Percentiles rank a stretch among this genome's conserved stretches.
Evolutionary conservation across 2,113 vertebrate genomes (phyloP).

Genomic region (Podiceps cristatus): DNA sequence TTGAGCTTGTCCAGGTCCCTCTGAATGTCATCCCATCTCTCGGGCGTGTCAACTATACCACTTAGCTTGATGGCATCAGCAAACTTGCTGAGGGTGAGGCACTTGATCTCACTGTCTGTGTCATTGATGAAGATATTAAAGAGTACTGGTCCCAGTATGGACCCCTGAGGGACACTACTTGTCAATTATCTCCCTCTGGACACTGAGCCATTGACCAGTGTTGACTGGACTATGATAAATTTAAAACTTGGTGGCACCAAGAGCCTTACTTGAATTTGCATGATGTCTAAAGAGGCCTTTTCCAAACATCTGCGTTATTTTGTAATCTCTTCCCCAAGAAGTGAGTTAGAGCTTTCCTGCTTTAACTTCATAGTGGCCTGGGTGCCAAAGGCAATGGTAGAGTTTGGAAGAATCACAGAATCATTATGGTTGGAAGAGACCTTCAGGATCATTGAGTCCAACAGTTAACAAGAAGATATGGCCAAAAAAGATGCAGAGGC

Average conservation of each 20-base stretch:
- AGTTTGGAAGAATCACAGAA: background rate
- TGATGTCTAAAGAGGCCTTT: background rate
- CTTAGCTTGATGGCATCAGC: background rate
- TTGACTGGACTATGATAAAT: background rate
- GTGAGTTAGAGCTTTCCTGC: background rate
- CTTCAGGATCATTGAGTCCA: no score
- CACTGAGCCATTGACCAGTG: background rate
- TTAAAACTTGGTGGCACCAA: background rate
- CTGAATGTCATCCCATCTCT: background rate
- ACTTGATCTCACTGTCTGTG: background rate
- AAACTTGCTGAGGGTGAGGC: background rate
- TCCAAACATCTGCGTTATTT: background rate
- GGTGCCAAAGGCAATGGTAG: accelerated
- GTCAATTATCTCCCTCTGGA: background rate
- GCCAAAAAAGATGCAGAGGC: background rate
- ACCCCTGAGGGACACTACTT: background rate
- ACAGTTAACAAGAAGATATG: background rate
- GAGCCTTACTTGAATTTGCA: background rate
- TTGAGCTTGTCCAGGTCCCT: background rate
- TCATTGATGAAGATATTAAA: background rate
- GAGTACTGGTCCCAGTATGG: background rate
- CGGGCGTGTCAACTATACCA: accelerated
- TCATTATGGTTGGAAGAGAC: no score
- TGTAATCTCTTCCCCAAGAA: background rate
- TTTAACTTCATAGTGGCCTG: background rate